Percentiles rank a stretch among this genome's conserved stretches.
These are phyloP conservation scores for Meloe dianella DNA, from an alignment of 2,888 invertebrate species.

Conservation along the genomic window DNA sequence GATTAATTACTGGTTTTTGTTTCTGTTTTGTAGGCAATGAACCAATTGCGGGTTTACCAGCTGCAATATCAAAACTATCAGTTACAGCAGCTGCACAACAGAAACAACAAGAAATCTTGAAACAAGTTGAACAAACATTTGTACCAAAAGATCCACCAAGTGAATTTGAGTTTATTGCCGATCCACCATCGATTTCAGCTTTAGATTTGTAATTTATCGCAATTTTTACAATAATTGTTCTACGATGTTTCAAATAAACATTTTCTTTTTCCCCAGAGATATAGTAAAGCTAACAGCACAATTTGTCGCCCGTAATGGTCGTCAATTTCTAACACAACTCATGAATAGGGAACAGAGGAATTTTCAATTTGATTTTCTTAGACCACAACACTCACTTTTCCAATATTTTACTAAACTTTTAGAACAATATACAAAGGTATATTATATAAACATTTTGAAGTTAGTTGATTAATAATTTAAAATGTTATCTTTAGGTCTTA, in stretches of 20 bases:
- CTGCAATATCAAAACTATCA: slow-evolving; percentile 63
- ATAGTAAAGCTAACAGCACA: slow-evolving; percentile 98
- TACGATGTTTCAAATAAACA: not conserved
- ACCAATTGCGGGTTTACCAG: slow-evolving; percentile 58
- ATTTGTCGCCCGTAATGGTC: slow-evolving; percentile 97
- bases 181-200: slow-evolving; percentile 98
- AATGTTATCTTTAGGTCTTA: slow-evolving; percentile 65
- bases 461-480: slow-evolving; percentile 15
- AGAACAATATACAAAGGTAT: slow-evolving; percentile 96
- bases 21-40: slow-evolving; percentile 58
- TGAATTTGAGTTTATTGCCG: slow-evolving; percentile 94
- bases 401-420: slow-evolving; percentile 97
- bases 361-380: slow-evolving; percentile 97
- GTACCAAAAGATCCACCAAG: slow-evolving; percentile 90
- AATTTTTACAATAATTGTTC: too few species aligned
- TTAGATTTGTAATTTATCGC: slow-evolving; percentile 78
- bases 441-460: slow-evolving; percentile 4
- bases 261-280: slow-evolving; percentile 69
- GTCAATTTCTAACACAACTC: slow-evolving; percentile 95
- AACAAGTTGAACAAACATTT: slow-evolving; percentile 85
- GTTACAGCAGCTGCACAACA: slow-evolving; percentile 81
- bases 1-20: not conserved
- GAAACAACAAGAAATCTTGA: slow-evolving; percentile 85
- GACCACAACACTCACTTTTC: slow-evolving; percentile 98
- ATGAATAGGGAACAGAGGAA: slow-evolving; percentile 99